Evolutionary conservation across 2,113 vertebrate species (phyloP), one percentile per base, ranked within the genome.

Genomic region (Dasyornis broadbenti): DNA sequence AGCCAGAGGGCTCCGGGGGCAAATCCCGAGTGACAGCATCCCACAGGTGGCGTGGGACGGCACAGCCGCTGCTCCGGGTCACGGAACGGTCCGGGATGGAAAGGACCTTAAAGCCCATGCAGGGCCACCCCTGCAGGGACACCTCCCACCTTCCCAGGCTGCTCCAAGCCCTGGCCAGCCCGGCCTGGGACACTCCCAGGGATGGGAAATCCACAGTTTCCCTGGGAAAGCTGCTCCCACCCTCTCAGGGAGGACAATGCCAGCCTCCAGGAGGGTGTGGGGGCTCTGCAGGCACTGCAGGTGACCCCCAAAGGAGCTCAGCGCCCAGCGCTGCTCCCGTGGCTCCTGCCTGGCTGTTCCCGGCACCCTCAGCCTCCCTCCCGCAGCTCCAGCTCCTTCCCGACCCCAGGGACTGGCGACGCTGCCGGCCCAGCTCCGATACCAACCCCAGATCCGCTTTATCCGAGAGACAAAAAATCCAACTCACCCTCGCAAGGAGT

Each of bases 401-500:
- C 1, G 2, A 53, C 68, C 86, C 19, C 56, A 7, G 47, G 47
- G 27, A 69, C 26, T 5, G 13, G 15, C 75, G 15, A 21, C 4
- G 39, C 71, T 1, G 18, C 49, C 60, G 8, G 35, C 52, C 44
- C 53, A 31, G 60, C 63, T 2, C 40, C n/a, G 5, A 24, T 1
- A 23, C 31, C 3, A 31, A 20, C 47, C 49, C 65, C 6, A 75
- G 44, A 28, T 15, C 53, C 10, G 35, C 69, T 45, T 64, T 8
- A 2, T 6, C 59, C 16, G 17, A 53, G 37, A 57, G 57, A 80
- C 40, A 15, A 68, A 24, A 64, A 23, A 24, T 39, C 15, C 12
- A 52, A 96, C 98, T 30, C 98, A 99, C 99, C 99, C 99, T 97
- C 99, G 98, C 90, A 99, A 95, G 33, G 98, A 96, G 92, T 98